Base-by-base conservation (phyloP, 1,140 invertebrate genomes). In the Macrosteles quadrilineatus region DNA sequence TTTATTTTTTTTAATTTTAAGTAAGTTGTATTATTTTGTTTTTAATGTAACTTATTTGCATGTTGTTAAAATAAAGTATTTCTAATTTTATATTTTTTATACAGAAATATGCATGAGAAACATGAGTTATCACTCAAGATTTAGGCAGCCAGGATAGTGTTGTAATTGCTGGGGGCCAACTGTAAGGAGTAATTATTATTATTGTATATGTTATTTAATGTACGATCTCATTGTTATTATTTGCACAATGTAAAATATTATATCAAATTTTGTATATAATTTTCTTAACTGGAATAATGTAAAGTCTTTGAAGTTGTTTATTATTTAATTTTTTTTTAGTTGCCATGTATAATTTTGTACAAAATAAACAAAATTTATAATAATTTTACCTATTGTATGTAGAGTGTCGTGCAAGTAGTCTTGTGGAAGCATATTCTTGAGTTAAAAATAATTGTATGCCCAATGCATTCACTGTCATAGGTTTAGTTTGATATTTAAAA, bases 151-250 rank as follows among this genome's bases (percentile, higher is more conserved):
- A 36, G n/a, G 27, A n/a, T 32, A 40, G n/a, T 64, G 59, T 64
- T 64, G 32, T n/a, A 32, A 64, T 30, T 9, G 63, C 40, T 23
- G 63, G 63, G n/a, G 63, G 63, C 63, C 63, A 66, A 66, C 21
- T 25, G 23, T 66, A 40, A 43, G 27, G 40, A 1, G n/a, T 36
- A 36, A 36, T 36, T 36, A n/a, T n/a, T n/a, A n/a, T n/a, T n/a
- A n/a, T n/a, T 59, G n/a, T 59, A 25, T 45, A 43, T 45, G 23
- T 66, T 43, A 43, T 43, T 43, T 66, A 66, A 43, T 66, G 23
- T 66, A 43, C 32, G 63, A 66, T 66, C 63, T 66, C 63, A 66
- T 66, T 66, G 63, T 66, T 66, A 66, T 25, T 66, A 66, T 66
- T 43, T 66, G 63, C 63, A 66, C 63, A 66, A 66, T 43, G 63